Percentiles rank a stretch among this genome's conserved stretches.
These are phyloP conservation scores for Melieria crassipennis DNA, from an alignment of 2,888 invertebrate species.

Conservation along the genomic window DNA sequence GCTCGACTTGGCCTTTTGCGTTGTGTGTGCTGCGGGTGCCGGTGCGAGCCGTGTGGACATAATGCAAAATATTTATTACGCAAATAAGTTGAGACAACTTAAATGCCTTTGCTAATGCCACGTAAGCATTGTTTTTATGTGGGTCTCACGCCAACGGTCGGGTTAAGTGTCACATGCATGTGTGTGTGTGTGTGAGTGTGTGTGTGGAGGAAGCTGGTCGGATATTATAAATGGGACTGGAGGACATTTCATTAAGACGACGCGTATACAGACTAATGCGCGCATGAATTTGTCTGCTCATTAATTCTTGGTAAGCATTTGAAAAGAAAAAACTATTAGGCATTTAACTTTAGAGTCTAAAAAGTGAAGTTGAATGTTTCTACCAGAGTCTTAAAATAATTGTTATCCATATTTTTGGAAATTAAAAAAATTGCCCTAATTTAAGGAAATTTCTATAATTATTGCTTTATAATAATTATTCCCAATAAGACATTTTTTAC, in stretches of 20 bases:
- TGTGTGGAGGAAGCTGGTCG: conserved; percentile 8
- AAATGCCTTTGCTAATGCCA: conserved; percentile 48
- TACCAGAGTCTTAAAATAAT: no score
- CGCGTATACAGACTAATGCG: conserved; percentile 21
- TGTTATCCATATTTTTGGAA: no score
- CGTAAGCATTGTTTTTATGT: conserved; percentile 36
- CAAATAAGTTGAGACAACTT: conserved; percentile 60
- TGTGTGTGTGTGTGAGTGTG: conserved; percentile 2
- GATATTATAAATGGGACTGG: conserved; percentile 58
- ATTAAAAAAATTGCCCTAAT: no score
- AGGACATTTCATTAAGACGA: conserved; percentile 41
- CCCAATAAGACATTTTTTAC: no score
- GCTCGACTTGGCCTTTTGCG: background rate
- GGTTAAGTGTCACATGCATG: background rate
- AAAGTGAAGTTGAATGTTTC: no score
- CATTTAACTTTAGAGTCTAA: no score
- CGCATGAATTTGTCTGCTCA: background rate
- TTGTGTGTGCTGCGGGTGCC: background rate
- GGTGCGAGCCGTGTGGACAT: conserved; percentile 13
- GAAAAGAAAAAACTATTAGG: background rate
- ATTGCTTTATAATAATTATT: no score
- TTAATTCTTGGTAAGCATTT: background rate
- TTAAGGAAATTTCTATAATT: no score
- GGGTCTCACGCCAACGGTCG: background rate
- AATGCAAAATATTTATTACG: conserved; percentile 56